These are phyloP conservation scores for Eublepharis macularius DNA, from an alignment of 2,113 vertebrate genomes.

Conservation along the genomic window DNA sequence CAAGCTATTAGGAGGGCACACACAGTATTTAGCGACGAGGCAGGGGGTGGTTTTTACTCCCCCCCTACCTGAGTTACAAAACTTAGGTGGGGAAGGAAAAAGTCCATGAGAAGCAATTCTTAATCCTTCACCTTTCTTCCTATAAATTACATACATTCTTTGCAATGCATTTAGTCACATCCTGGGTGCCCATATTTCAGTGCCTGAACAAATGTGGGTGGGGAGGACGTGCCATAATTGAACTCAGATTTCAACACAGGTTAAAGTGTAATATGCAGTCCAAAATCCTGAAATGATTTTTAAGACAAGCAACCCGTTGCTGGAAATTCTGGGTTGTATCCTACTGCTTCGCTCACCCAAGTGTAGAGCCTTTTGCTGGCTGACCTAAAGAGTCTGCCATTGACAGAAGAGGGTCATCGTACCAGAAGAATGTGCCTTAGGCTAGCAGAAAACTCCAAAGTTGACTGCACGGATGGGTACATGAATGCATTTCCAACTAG, in stretches of 20 bases:
- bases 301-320: not conserved
- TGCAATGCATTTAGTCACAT: not conserved
- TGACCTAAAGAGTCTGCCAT: too few species aligned
- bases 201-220: not conserved
- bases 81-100: not conserved
- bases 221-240: not conserved
- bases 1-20: not conserved
- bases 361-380: too few species aligned
- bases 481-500: too few species aligned
- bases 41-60: not conserved
- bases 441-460: too few species aligned
- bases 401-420: too few species aligned
- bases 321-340: not conserved
- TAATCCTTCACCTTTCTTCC: not conserved
- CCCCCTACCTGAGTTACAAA: not conserved
- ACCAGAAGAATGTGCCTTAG: too few species aligned
- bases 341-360: too few species aligned
- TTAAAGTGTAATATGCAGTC: not conserved
- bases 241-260: not conserved
- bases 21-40: not conserved
- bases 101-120: not conserved
- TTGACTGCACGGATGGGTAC: too few species aligned
- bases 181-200: not conserved
- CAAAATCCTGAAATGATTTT: not conserved
- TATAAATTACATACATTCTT: not conserved